phyloP scores from a whole-genome alignment of 2,113 vertebrate species.

The Seriola quinqueradiata region DNA sequence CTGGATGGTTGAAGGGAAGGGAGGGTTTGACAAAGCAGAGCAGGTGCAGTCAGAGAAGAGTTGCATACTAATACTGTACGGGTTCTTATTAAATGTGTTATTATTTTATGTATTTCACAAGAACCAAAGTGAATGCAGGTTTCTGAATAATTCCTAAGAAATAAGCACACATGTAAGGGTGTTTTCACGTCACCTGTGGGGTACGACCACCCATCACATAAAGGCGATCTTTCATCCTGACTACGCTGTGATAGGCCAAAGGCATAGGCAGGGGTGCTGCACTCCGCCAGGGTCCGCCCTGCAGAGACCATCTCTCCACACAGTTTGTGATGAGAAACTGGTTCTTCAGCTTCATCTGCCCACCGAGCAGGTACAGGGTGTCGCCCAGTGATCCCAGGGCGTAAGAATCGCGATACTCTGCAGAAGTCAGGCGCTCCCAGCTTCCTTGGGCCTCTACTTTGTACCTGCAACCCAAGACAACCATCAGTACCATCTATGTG shows the following conservation, averaged over 20 bases:
- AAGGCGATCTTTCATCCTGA: conserved; percentile 88
- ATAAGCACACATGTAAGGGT: neutral
- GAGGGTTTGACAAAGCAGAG: conserved; percentile 52
- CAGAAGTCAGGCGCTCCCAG: conserved; percentile 91
- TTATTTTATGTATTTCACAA: neutral
- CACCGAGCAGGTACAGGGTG: conserved; percentile 92
- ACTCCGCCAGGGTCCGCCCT: conserved; percentile 90
- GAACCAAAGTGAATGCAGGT: neutral
- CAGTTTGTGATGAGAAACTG: conserved; percentile 93
- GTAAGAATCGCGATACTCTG: conserved; percentile 94
- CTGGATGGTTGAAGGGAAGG: conserved; percentile 73
- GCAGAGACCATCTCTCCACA: conserved; percentile 91
- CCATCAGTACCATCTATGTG: neutral
- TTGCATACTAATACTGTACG: neutral
- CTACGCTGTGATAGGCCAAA: conserved; percentile 89
- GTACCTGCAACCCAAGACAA: conserved; percentile 85
- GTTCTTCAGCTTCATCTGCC: conserved; percentile 96
- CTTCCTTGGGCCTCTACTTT: conserved; percentile 89
- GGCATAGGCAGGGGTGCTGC: conserved; percentile 90
- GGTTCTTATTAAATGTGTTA: neutral
- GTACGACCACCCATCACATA: conserved; percentile 96
- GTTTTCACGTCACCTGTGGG: conserved; percentile 89
- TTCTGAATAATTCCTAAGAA: neutral
- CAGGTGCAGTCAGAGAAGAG: conserved; percentile 59
- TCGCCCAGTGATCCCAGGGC: conserved; percentile 87